Evolutionary conservation across 2,888 invertebrate species (phyloP).

Genomic region (Entomobrya proxima): DNA sequence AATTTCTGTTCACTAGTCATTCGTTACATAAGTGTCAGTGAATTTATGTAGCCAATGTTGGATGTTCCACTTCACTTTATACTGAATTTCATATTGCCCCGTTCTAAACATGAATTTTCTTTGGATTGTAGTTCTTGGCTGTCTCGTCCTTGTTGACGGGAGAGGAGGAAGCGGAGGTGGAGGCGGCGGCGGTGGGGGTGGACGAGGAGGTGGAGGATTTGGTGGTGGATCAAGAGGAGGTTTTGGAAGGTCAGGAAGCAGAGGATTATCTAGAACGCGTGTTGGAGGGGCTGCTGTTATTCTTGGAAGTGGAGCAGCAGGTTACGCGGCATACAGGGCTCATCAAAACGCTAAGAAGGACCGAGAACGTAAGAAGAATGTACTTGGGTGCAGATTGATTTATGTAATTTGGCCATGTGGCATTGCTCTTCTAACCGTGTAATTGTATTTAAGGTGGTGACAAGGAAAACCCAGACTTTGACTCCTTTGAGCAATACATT

Average conservation of each 20-base stretch:
- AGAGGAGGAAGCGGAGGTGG: conserved; percentile 55
- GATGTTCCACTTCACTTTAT: no score
- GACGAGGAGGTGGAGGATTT: conserved; percentile 46
- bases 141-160: conserved; percentile 3
- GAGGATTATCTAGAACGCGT: conserved; percentile 13
- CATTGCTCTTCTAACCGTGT: neutral
- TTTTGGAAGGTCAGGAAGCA: conserved; percentile 23
- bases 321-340: conserved; percentile 63
- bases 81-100: no score
- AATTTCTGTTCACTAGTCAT: no score
- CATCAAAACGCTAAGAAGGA: conserved; percentile 39
- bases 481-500: conserved; percentile 45
- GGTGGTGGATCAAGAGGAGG: conserved; percentile 47
- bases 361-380: conserved; percentile 53
- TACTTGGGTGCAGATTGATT: no score
- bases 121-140: conserved; percentile 32
- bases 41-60: no score
- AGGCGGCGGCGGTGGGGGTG: conserved; percentile 54
- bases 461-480: conserved; percentile 29
- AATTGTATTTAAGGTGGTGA: conserved; percentile 32
- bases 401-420: neutral
- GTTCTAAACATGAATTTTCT: neutral
- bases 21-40: no score
- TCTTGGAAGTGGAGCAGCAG: conserved; percentile 59
- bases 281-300: conserved; percentile 30